A percentile compares a stretch with the other conserved stretches of the same genome.
Conservation (phyloP, 2,113 vertebrate genomes). For the Guaruba guarouba region DNA sequence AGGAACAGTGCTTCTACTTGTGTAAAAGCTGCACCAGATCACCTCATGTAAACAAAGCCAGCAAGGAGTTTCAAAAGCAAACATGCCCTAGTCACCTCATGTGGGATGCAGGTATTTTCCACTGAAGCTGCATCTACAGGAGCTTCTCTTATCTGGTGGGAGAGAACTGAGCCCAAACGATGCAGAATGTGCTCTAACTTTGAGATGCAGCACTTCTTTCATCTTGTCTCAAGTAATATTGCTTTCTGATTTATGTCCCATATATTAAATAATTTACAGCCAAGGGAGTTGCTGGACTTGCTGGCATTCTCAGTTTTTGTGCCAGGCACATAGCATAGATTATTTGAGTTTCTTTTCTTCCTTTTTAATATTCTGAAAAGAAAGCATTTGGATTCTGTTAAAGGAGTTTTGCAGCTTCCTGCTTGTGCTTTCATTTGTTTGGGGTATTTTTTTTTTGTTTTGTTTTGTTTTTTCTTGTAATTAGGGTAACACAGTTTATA, state of each 20-base stretch:
- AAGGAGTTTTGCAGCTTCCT: background rate
- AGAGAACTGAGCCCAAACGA: background rate
- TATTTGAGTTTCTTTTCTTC: background rate
- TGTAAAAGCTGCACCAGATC: background rate
- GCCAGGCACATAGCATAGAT: background rate
- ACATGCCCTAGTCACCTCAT: background rate
- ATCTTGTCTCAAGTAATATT: slow-evolving; percentile 8
- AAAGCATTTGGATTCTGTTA: background rate
- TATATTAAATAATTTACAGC: slow-evolving; percentile 61
- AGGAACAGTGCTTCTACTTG: background rate
- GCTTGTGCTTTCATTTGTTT: slow-evolving; percentile 12
- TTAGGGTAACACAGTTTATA: slow-evolving; percentile 58
- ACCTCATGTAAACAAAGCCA: background rate
- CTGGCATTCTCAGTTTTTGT: background rate
- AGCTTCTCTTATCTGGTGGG: background rate
- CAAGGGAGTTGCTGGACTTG: background rate
- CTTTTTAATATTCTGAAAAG: background rate
- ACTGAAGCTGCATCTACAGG: background rate
- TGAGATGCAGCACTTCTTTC: slow-evolving; percentile 17
- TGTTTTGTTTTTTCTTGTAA: slow-evolving; percentile 15
- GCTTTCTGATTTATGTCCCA: slow-evolving; percentile 30
- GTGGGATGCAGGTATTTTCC: background rate
- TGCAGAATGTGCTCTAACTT: background rate
- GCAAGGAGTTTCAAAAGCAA: background rate
- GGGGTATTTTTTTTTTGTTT: background rate